A percentile compares a stretch with the other conserved stretches of the same genome.
Evolutionary conservation across 2,113 vertebrate species (phyloP).

Genomic region (Octodon degus): DNA sequence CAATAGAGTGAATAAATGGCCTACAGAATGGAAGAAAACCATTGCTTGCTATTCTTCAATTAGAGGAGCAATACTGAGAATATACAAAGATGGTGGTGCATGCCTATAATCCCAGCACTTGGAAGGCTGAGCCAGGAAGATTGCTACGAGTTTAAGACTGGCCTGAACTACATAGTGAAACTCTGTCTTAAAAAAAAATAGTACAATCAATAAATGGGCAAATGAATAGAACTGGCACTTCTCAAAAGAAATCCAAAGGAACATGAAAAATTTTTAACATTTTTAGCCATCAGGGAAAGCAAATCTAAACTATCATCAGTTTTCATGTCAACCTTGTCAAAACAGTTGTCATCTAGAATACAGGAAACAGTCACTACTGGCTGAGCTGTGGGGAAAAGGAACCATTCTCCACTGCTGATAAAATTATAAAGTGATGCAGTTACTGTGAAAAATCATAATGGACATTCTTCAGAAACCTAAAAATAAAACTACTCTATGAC

Average conservation of each 20-base stretch:
- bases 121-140: not conserved
- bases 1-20: not conserved
- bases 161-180: not conserved
- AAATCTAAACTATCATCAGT: not conserved
- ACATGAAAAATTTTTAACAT: not conserved
- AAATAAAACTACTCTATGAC: not conserved
- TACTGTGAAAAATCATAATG: not conserved
- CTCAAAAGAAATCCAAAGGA: not conserved
- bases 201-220: not conserved
- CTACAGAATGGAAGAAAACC: not conserved
- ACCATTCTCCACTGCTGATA: not conserved
- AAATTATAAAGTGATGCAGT: not conserved
- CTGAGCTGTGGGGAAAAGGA: not conserved
- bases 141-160: not conserved
- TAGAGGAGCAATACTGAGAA: not conserved
- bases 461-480: not conserved
- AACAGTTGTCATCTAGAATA: not conserved
- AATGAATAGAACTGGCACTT: not conserved
- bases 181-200: not conserved
- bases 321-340: not conserved
- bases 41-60: not conserved
- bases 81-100: not conserved
- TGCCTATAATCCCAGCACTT: not conserved
- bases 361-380: not conserved
- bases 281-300: not conserved